Evolutionary conservation across 2,888 invertebrate genomes (phyloP).

Genomic region (Sabellastarte sp.): DNA sequence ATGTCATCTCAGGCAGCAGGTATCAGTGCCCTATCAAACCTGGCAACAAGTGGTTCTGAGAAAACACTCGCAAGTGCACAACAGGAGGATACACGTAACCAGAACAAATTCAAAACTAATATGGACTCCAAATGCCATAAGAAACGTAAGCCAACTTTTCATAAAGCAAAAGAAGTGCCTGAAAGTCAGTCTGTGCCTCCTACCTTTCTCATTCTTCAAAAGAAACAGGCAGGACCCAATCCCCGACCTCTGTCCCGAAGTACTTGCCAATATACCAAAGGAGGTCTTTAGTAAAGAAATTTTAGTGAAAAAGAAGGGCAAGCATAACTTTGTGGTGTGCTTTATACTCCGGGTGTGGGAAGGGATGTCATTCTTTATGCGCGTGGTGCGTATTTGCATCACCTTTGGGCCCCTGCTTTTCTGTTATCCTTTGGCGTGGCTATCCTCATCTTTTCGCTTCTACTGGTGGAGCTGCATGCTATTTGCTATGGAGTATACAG

Average conservation of each 20-base stretch:
- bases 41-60: too few relatives aligned
- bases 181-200: too few relatives aligned
- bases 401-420: conserved; percentile 37
- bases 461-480: conserved; percentile 38
- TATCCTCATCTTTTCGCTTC: conserved; percentile 14
- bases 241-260: neutral
- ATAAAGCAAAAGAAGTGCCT: too few relatives aligned
- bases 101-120: too few relatives aligned
- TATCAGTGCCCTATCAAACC: too few relatives aligned
- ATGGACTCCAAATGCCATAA: too few relatives aligned
- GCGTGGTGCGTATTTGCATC: conserved; percentile 27
- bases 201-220: neutral
- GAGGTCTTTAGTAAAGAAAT: conserved; percentile 20
- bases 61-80: too few relatives aligned
- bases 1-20: too few relatives aligned
- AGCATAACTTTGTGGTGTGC: conserved; percentile 3
- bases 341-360: conserved; percentile 6
- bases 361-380: conserved; percentile 1
- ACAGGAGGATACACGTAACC: too few relatives aligned
- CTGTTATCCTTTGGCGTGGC: conserved; percentile 36
- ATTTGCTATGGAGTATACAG: conserved; percentile 56
- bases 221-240: neutral
- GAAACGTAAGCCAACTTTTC: too few relatives aligned
- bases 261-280: conserved; percentile 11
- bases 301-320: conserved; percentile 6